Conservation (phyloP, 2,113 vertebrate genomes). For the Lampris megalopsis region DNA sequence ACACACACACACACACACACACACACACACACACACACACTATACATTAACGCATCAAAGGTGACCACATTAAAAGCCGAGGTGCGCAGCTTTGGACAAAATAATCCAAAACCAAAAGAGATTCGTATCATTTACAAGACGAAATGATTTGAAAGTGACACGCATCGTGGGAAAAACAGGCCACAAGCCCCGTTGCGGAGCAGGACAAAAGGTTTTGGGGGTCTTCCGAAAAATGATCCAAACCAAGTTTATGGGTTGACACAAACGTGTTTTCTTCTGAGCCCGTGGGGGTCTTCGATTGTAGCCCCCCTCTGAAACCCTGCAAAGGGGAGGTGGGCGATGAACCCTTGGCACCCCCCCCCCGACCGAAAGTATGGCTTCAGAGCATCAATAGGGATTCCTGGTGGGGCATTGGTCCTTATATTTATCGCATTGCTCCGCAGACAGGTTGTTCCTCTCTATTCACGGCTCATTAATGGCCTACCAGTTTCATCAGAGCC, state of each 20-base stretch:
- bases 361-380: conserved; percentile 74
- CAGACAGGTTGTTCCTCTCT: conserved; percentile 87
- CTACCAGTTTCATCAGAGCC: conserved; percentile 90
- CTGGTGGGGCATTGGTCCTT: conserved; percentile 87
- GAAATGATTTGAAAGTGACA: too few species aligned
- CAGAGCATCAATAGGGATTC: conserved; percentile 84
- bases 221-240: conserved; percentile 58
- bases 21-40: too few species aligned
- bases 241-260: conserved; percentile 80
- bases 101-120: too few species aligned
- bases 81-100: too few species aligned
- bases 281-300: conserved; percentile 80
- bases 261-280: conserved; percentile 81
- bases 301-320: conserved; percentile 81
- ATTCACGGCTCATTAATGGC: conserved; percentile 88
- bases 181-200: conserved; percentile 56
- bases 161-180: conserved; percentile 55
- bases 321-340: conserved; percentile 83
- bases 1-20: too few species aligned
- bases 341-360: conserved; percentile 87
- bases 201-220: conserved; percentile 67
- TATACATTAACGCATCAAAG: too few species aligned
- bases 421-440: conserved; percentile 84
- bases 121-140: too few species aligned
- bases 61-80: too few species aligned